These are phyloP conservation scores for Melinopterus prodromus DNA, from an alignment of 2,888 invertebrate genomes.

Conservation along the genomic window DNA sequence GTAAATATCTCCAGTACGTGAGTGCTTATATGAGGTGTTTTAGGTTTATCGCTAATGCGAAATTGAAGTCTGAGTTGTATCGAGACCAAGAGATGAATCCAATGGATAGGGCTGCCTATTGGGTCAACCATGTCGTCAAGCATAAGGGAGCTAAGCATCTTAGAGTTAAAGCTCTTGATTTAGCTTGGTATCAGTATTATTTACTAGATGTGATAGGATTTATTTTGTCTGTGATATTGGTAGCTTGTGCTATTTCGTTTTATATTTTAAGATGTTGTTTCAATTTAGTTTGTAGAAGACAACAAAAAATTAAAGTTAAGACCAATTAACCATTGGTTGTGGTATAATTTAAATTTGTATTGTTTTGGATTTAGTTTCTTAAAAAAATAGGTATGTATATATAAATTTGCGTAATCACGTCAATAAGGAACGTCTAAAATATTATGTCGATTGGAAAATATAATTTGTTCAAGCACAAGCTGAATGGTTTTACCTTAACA, in stretches of 20 bases:
- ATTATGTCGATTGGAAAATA: too few relatives aligned
- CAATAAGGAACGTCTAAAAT: too few relatives aligned
- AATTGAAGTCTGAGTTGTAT: conserved; percentile 38
- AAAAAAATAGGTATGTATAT: too few relatives aligned
- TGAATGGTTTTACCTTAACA: too few relatives aligned
- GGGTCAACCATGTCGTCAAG: conserved; percentile 45
- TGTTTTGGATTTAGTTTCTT: neutral
- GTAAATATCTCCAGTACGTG: neutral
- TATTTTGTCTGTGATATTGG: conserved; percentile 15
- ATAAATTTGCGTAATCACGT: too few relatives aligned
- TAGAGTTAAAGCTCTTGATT: conserved; percentile 40
- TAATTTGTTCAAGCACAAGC: too few relatives aligned
- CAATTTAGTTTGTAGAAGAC: neutral
- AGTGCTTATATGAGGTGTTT: neutral
- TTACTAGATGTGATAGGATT: conserved; percentile 42
- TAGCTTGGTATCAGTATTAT: conserved; percentile 44
- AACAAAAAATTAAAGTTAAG: neutral
- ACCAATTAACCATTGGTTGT: neutral
- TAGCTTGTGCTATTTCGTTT: neutral
- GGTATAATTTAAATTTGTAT: neutral
- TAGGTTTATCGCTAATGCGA: conserved; percentile 23
- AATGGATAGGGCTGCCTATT: conserved; percentile 44
- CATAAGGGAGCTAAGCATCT: conserved; percentile 45
- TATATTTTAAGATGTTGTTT: conserved; percentile 7
- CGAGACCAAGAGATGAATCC: conserved; percentile 41